Percentiles rank a stretch among this genome's conserved stretches.
Conservation (phyloP, 2,888 invertebrate genomes). For the Troides aeacus region DNA sequence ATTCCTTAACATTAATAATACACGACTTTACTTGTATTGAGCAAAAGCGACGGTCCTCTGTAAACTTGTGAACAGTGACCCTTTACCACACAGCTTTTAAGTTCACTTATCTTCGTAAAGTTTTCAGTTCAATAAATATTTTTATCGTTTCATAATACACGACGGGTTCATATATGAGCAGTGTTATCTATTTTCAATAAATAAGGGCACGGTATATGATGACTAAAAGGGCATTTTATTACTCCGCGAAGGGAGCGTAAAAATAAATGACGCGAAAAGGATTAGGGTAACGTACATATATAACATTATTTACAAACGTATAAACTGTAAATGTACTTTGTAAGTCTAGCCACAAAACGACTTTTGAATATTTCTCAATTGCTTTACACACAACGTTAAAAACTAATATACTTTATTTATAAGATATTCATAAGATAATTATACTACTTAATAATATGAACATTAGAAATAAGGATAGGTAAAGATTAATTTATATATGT, state of each 20-base stretch:
- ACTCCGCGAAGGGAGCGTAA: background rate
- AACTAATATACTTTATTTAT: no score
- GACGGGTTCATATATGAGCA: background rate
- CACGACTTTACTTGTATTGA: no score
- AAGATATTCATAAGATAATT: no score
- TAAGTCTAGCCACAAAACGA: background rate
- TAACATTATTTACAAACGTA: background rate
- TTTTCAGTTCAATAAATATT: conserved; percentile 5
- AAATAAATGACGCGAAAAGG: conserved; percentile 7
- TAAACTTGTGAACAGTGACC: no score
- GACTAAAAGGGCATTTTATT: conserved; percentile 8
- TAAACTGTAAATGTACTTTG: background rate
- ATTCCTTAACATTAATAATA: no score
- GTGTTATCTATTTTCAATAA: conserved; percentile 6
- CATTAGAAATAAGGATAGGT: no score
- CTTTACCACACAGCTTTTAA: no score
- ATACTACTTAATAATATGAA: no score
- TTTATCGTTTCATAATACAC: background rate
- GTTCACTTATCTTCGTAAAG: background rate
- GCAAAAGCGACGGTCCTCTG: no score
- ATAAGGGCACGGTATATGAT: conserved; percentile 3
- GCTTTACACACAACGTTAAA: background rate
- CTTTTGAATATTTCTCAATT: background rate
- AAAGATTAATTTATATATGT: no score
- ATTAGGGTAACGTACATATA: conserved; percentile 1